A percentile compares a stretch with the other conserved stretches of the same genome.
phyloP scores from a whole-genome alignment of 2,888 invertebrate species.

The Cheiracanthium punctorium region DNA sequence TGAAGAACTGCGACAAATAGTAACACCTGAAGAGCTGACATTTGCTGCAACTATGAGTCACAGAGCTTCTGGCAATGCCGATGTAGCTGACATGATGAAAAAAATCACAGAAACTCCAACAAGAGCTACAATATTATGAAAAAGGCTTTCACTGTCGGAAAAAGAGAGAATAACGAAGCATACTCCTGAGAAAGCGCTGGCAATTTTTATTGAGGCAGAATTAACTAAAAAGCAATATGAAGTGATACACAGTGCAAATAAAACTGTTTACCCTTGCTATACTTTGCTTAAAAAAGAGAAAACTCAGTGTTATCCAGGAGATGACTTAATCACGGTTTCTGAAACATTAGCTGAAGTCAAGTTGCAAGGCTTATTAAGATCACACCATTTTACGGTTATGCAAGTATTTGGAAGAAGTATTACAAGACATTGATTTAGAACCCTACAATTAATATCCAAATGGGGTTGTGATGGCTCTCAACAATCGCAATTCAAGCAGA shows the following conservation, averaged over 20 bases:
- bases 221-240: constrained; percentile 27
- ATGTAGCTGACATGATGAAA: not conserved
- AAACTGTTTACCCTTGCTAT: constrained; percentile 26
- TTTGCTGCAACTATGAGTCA: not conserved
- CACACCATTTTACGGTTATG: not conserved
- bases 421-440: not conserved
- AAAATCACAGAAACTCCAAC: not conserved
- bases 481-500: constrained; percentile 39
- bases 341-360: constrained; percentile 1
- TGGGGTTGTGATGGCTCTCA: constrained; percentile 34
- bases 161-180: not conserved
- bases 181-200: constrained; percentile 18
- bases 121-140: constrained; percentile 4
- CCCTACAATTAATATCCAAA: not conserved
- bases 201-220: constrained; percentile 23
- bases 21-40: not conserved
- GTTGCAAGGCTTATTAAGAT: not conserved
- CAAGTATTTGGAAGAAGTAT: not conserved
- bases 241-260: constrained; percentile 14
- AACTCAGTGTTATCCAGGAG: constrained; percentile 3
- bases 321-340: not conserved
- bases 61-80: not conserved
- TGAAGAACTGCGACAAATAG: not conserved
- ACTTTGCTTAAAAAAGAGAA: not conserved
- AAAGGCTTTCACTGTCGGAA: not conserved